Conservation (phyloP, 2,797 vertebrate species). For the Pithecia hirsuta region DNA sequence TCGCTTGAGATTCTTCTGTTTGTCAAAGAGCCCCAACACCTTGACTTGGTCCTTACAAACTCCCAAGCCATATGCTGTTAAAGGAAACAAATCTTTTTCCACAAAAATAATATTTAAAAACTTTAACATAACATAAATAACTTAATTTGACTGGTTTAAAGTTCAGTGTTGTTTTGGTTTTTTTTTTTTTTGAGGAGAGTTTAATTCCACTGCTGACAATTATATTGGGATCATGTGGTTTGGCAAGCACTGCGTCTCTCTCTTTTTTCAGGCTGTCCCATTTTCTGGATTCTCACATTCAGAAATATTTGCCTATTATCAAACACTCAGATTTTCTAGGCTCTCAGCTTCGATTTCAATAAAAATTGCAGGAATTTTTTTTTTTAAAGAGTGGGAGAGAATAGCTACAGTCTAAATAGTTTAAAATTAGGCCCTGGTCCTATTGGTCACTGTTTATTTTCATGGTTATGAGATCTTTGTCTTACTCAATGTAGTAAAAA, state of each 20-base stretch:
- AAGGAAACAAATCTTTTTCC: background rate
- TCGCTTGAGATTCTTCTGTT: conserved; percentile 1
- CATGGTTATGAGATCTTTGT: conserved; percentile 58
- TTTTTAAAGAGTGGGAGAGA: background rate
- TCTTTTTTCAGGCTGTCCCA: background rate
- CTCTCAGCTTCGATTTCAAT: conserved; percentile 36
- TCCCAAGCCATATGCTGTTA: background rate
- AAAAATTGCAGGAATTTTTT: conserved; percentile 29
- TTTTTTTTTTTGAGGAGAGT: background rate
- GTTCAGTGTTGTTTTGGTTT: background rate
- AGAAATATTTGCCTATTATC: conserved; percentile 24
- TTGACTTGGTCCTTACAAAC: background rate
- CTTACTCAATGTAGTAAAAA: conserved; percentile 64
- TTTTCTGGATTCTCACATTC: conserved; percentile 14
- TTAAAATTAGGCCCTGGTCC: conserved; percentile 52
- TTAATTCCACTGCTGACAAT: background rate
- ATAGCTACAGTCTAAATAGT: conserved; percentile 39
- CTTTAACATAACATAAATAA: background rate
- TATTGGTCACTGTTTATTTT: conserved; percentile 65
- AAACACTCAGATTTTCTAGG: background rate
- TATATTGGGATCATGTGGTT: background rate
- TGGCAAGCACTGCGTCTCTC: background rate
- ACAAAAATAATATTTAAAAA: background rate
- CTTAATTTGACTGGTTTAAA: background rate
- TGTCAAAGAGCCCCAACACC: background rate